Percentiles rank a stretch among this genome's conserved stretches.
These are phyloP conservation scores for Axinella damicornis DNA, from an alignment of 37 sponge, comb jelly and placozoan species.

Conservation along the genomic window DNA sequence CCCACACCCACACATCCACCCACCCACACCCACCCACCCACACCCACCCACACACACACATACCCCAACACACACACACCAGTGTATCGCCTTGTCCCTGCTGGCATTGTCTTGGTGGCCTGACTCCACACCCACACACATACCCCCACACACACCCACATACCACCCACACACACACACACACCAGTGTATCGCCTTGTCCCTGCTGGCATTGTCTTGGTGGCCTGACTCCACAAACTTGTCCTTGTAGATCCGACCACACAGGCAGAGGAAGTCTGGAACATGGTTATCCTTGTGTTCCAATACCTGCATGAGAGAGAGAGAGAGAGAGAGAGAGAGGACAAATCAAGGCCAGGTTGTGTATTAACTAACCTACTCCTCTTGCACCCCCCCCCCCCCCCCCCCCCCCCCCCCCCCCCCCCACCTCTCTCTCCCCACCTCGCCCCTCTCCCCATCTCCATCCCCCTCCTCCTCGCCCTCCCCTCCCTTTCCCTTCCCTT, in stretches of 20 bases:
- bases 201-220: constrained; percentile 52
- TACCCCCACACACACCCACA: background rate
- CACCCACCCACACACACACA: background rate
- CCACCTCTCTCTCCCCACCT: too few species aligned
- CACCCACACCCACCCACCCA: background rate
- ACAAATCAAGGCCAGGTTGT: background rate
- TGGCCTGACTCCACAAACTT: constrained; percentile 83
- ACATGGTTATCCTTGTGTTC: constrained; percentile 83
- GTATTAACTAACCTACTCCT: too few species aligned
- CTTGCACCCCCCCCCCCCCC: too few species aligned
- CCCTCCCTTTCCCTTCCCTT: too few species aligned
- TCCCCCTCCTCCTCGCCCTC: too few species aligned
- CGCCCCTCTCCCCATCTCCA: too few species aligned
- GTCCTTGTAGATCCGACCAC: constrained; percentile 94
- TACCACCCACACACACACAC: background rate
- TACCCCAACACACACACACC: constrained; percentile 44
- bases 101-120: constrained; percentile 57
- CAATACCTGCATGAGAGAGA: constrained; percentile 47
- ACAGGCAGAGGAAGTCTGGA: constrained; percentile 86
- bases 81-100: constrained; percentile 76
- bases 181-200: constrained; percentile 81
- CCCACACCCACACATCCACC: too few species aligned
- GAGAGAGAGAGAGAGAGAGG: background rate
- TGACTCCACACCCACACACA: constrained; percentile 19
- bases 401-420: too few species aligned